Conservation (phyloP, 1,140 invertebrate species). For the Conus ventricosus region DNA sequence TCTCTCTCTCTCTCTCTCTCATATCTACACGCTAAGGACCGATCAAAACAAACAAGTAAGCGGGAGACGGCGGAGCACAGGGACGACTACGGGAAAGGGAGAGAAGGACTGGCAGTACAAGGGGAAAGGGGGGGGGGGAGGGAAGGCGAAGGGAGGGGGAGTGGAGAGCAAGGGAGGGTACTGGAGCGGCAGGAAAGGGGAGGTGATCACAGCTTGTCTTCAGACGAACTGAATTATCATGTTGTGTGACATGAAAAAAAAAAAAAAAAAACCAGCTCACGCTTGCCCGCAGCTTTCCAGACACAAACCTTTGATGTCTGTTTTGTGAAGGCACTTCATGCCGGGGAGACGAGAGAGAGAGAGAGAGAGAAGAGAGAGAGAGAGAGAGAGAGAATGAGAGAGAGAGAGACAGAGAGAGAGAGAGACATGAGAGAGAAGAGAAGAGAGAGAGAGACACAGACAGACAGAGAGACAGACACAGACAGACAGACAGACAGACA, state of each 20-base stretch:
- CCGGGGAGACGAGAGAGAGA: not conserved
- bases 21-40: not conserved
- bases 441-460: not conserved
- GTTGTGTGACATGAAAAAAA: no score
- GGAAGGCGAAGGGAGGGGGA: not conserved
- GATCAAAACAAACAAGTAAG: no score
- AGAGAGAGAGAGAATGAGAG: not conserved
- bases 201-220: no score
- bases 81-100: not conserved
- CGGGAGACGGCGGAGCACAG: not conserved
- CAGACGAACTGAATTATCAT: no score
- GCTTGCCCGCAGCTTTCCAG: no score
- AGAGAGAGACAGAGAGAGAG: no score
- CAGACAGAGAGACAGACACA: not conserved
- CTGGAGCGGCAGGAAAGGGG: no score
- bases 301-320: no score
- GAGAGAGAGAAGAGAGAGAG: not conserved
- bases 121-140: not conserved
- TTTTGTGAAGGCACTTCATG: no score
- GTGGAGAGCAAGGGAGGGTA: no score
- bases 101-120: not conserved
- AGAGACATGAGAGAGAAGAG: no score
- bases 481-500: not conserved
- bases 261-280: no score
- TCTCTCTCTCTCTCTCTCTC: conserved; percentile 20